Conservation (phyloP, 2,888 invertebrate species). For the Napeogenes sylphis region DNA sequence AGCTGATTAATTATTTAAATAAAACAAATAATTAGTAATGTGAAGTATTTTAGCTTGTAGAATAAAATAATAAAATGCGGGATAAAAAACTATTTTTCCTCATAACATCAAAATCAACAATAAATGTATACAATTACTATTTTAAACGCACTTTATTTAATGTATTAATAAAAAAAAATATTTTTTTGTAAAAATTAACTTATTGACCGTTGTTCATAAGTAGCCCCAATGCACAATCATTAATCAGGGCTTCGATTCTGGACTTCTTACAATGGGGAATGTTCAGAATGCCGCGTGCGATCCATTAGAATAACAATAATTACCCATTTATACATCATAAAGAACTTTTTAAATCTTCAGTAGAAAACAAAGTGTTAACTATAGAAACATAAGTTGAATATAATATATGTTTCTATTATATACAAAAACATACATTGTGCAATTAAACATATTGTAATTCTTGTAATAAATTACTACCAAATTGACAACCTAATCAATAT, state of each 20-base stretch:
- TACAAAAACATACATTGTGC: background rate
- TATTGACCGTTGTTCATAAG: constrained; percentile 43
- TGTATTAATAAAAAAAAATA: background rate
- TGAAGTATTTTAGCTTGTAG: no score
- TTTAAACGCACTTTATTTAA: no score
- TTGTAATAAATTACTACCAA: no score
- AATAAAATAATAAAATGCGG: no score
- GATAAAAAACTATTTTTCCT: no score
- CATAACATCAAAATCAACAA: no score
- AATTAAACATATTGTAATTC: no score
- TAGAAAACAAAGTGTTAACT: background rate
- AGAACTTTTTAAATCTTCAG: constrained; percentile 36
- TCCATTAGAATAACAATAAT: constrained; percentile 76
- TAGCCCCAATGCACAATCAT: constrained; percentile 71
- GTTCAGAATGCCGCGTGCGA: constrained; percentile 67
- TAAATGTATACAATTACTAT: no score
- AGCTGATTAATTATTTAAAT: no score
- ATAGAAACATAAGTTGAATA: background rate
- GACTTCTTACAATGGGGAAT: constrained; percentile 74
- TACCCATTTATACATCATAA: constrained; percentile 55
- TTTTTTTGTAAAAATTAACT: constrained; percentile 8
- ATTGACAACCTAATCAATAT: no score
- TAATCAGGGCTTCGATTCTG: constrained; percentile 75
- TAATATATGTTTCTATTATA: background rate
- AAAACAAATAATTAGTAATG: no score